phyloP scores from a whole-genome alignment of 2,888 invertebrate genomes.

The Fragum sueziense region DNA sequence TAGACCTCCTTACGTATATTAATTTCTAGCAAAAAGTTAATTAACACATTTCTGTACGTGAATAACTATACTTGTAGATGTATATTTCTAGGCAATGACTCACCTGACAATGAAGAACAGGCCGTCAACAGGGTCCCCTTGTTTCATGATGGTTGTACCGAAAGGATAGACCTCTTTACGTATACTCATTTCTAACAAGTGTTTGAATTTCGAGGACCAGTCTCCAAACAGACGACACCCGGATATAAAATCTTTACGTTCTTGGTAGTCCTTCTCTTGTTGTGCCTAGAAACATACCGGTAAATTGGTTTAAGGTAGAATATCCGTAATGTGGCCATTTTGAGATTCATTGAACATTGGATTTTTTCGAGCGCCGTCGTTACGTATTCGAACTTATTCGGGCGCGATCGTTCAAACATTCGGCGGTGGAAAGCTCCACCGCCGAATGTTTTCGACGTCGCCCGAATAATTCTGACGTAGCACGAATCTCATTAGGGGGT shows the following conservation, averaged over 20 bases:
- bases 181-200: slow-evolving; percentile 78
- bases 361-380: too few relatives aligned
- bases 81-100: too few relatives aligned
- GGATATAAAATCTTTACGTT: slow-evolving; percentile 73
- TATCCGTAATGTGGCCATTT: too few relatives aligned
- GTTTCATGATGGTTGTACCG: slow-evolving; percentile 73
- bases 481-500: too few relatives aligned
- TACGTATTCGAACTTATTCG: too few relatives aligned
- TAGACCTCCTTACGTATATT: slow-evolving; percentile 75
- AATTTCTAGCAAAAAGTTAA: slow-evolving; percentile 78
- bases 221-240: slow-evolving; percentile 70
- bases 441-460: too few relatives aligned
- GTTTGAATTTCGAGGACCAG: slow-evolving; percentile 75
- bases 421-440: too few relatives aligned
- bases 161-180: slow-evolving; percentile 73
- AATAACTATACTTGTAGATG: too few relatives aligned
- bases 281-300: slow-evolving; percentile 63
- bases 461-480: too few relatives aligned
- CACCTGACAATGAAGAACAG: slow-evolving; percentile 78
- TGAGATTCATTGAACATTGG: too few relatives aligned
- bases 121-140: slow-evolving; percentile 75
- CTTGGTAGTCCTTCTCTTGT: slow-evolving; percentile 76
- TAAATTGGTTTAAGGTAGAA: not conserved
- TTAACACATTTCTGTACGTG: too few relatives aligned
- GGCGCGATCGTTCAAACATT: too few relatives aligned